Conservation (phyloP, 2,888 invertebrate species). For the Oscheius myriophilus region DNA sequence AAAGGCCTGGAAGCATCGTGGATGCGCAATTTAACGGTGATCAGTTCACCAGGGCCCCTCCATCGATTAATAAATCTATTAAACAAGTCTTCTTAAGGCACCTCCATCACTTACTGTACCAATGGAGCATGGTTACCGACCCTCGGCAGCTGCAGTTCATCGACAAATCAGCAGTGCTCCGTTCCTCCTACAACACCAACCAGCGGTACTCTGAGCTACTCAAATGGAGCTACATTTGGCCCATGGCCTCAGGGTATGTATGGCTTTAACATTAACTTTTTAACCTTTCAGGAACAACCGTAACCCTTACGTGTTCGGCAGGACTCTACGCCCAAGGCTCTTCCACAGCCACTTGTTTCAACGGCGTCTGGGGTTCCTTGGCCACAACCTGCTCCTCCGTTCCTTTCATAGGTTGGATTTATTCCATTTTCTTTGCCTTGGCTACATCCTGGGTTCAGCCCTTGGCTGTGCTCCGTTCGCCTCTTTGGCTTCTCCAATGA, state of each 20-base stretch:
- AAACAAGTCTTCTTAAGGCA: too few relatives aligned
- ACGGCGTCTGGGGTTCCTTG: constrained; percentile 28
- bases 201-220: constrained; percentile 43
- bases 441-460: constrained; percentile 3
- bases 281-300: constrained; percentile 37
- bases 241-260: constrained; percentile 4
- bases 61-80: not conserved
- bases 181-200: constrained; percentile 39
- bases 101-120: too few relatives aligned
- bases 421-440: not conserved
- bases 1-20: not conserved
- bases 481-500: constrained; percentile 34
- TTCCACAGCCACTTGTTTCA: constrained; percentile 33
- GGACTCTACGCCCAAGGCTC: constrained; percentile 38
- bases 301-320: constrained; percentile 40
- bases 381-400: constrained; percentile 14
- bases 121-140: not conserved
- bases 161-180: constrained; percentile 27
- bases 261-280: not conserved
- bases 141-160: not conserved
- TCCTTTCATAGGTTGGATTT: constrained; percentile 8
- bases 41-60: too few relatives aligned
- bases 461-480: constrained; percentile 43
- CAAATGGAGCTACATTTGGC: constrained; percentile 28
- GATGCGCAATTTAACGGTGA: too few relatives aligned